Percentiles rank a stretch among this genome's conserved stretches.
Evolutionary conservation across 2,113 vertebrate genomes (phyloP).

Genomic region (Rhea americana): DNA sequence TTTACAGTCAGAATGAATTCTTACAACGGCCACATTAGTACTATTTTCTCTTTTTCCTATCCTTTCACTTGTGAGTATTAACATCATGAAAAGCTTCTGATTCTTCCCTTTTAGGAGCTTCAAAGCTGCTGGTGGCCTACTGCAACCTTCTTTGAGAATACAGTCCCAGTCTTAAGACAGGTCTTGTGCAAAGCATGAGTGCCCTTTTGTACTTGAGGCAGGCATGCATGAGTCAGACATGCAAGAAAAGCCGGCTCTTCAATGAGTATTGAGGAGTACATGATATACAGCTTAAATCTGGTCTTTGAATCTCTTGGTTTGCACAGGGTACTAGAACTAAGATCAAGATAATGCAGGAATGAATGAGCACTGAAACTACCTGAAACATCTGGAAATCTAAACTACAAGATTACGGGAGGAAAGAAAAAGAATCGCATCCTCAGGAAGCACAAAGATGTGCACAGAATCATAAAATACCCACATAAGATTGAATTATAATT

Average conservation of each 20-base stretch:
- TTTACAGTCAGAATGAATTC: background rate
- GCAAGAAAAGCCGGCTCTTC: slow-evolving; percentile 39
- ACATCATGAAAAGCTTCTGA: background rate
- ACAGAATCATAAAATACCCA: slow-evolving; percentile 2
- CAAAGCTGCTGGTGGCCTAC: background rate
- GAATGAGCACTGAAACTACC: slow-evolving; percentile 17
- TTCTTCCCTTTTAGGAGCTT: slow-evolving; percentile 10
- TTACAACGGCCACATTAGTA: background rate
- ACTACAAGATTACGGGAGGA: background rate
- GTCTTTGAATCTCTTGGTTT: slow-evolving; percentile 28
- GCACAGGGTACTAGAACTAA: background rate
- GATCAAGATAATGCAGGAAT: slow-evolving; percentile 34
- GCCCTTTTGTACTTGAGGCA: background rate
- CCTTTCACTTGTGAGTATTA: background rate
- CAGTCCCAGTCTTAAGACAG: background rate
- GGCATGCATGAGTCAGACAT: slow-evolving; percentile 7
- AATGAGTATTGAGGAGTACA: slow-evolving; percentile 18
- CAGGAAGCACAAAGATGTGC: background rate
- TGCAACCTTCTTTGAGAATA: background rate
- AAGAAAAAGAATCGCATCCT: background rate
- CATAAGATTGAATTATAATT: background rate
- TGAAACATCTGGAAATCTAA: slow-evolving; percentile 10
- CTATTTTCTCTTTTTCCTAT: background rate
- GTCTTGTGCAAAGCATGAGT: background rate
- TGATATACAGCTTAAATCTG: slow-evolving; percentile 12